Evolutionary conservation across 2,113 vertebrate genomes (phyloP).

Genomic region (Percina caprodes): DNA sequence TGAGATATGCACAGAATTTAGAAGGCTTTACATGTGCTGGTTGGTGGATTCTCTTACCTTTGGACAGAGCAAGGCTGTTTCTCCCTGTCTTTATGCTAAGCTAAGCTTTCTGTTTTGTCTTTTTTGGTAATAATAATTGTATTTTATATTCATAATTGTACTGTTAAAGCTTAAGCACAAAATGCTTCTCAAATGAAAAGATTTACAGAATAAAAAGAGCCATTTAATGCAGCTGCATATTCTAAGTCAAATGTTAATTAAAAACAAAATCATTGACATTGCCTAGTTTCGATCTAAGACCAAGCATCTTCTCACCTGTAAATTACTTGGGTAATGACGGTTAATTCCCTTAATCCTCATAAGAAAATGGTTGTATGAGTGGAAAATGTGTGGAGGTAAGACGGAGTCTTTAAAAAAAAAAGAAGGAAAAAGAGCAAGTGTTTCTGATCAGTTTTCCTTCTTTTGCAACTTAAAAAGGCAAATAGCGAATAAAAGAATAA

Average conservation of each 20-base stretch:
- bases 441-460: not conserved
- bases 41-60: not conserved
- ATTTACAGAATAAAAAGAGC: too few species aligned
- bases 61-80: not conserved
- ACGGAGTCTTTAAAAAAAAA: too few species aligned
- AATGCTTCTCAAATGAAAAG: too few species aligned
- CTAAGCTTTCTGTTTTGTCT: not conserved
- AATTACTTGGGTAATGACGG: not conserved
- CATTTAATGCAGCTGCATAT: too few species aligned
- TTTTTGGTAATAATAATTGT: too few species aligned
- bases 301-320: not conserved
- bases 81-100: not conserved
- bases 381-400: not conserved
- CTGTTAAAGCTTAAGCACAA: too few species aligned
- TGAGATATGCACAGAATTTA: not conserved
- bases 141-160: too few species aligned
- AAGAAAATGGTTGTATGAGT: not conserved
- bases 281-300: not conserved
- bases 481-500: not conserved
- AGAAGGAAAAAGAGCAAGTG: too few species aligned
- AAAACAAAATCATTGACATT: too few species aligned
- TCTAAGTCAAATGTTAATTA: too few species aligned
- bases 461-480: not conserved
- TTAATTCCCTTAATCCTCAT: not conserved
- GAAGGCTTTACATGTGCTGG: not conserved